Conservation (phyloP, 2,888 invertebrate genomes). For the Sympetrum striolatum region DNA sequence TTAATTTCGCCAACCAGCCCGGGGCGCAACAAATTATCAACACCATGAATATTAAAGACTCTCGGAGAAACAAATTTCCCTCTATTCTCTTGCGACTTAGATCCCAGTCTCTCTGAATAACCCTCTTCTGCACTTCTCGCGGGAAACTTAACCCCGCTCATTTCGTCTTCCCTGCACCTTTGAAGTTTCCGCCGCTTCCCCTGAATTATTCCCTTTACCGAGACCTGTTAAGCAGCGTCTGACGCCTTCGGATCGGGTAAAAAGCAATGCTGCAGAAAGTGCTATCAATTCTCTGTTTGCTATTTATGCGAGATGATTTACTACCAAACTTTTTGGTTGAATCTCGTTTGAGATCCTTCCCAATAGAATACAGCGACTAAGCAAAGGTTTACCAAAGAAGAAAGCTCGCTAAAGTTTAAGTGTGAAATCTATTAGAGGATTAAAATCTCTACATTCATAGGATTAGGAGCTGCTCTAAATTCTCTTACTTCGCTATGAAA, state of each 20-base stretch:
- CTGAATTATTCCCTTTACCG: constrained; percentile 10
- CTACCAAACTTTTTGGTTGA: no score
- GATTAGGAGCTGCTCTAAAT: no score
- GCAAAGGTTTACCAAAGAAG: no score
- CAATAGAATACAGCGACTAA: no score
- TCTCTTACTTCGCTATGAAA: no score
- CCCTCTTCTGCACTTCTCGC: not conserved
- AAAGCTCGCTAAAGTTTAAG: no score
- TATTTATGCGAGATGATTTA: no score
- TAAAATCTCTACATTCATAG: no score
- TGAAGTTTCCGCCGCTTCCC: not conserved
- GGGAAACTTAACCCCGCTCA: not conserved
- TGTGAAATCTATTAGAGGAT: no score
- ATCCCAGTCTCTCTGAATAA: not conserved
- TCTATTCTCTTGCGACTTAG: not conserved
- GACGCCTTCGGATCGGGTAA: not conserved
- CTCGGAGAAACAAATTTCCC: not conserved
- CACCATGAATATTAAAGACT: not conserved
- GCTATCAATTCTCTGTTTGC: not conserved
- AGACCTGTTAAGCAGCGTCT: not conserved
- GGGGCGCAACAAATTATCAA: not conserved
- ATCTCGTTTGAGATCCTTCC: no score
- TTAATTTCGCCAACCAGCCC: not conserved
- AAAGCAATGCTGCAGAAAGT: not conserved
- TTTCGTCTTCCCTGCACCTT: not conserved